phyloP scores from a whole-genome alignment of 2,888 invertebrate genomes.

The Andrena dorsata region DNA sequence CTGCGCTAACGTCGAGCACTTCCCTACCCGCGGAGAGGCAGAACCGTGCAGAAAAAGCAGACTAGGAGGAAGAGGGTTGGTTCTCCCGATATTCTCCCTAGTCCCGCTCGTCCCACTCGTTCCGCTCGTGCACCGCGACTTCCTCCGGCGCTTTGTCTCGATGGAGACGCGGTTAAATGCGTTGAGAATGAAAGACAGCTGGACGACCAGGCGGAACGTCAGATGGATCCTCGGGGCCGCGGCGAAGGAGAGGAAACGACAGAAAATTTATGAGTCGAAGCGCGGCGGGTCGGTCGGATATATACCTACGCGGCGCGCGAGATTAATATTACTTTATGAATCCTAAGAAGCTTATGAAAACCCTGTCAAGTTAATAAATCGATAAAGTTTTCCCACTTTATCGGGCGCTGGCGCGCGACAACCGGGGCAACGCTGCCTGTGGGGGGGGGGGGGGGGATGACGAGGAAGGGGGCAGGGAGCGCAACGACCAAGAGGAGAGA shows the following conservation, averaged over 20 bases:
- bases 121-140: slow-evolving; percentile 29
- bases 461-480: not conserved
- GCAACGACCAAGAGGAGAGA: not conserved
- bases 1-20: not conserved
- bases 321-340: slow-evolving; percentile 77
- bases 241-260: slow-evolving; percentile 33
- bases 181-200: slow-evolving; percentile 38
- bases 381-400: slow-evolving; percentile 77
- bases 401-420: slow-evolving; percentile 55
- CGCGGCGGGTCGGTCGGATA: slow-evolving; percentile 64
- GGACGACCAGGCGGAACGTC: slow-evolving; percentile 18
- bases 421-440: slow-evolving; percentile 8
- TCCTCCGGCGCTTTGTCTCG: slow-evolving; percentile 51
- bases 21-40: slow-evolving; percentile 6
- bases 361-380: slow-evolving; percentile 77
- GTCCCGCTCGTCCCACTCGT: not conserved
- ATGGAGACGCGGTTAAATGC: slow-evolving; percentile 41
- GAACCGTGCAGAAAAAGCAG: not conserved
- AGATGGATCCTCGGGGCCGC: slow-evolving; percentile 24
- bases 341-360: slow-evolving; percentile 77
- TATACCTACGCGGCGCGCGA: slow-evolving; percentile 68
- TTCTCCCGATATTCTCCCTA: not conserved
- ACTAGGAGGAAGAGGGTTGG: not conserved
- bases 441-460: not conserved
- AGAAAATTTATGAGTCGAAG: slow-evolving; percentile 69